Evolutionary conservation across 2,797 vertebrate species (phyloP), one percentile per base, ranked within the genome.

Genomic region (Eremophila alpestris): DNA sequence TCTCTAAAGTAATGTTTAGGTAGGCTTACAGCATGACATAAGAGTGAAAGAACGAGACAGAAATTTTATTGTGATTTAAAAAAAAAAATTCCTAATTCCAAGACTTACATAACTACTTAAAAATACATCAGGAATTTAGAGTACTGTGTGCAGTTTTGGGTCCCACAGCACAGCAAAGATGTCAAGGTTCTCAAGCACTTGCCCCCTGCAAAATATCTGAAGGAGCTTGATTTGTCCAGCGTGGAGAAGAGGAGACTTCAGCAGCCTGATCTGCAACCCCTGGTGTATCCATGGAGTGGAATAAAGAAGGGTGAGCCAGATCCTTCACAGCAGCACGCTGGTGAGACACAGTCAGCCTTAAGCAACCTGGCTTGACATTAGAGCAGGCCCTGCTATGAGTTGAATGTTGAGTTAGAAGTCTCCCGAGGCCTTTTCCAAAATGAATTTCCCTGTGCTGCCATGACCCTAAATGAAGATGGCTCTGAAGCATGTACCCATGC

Each of bases 181-280:
- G 7, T 41, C 46, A 58, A 73, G 15, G 14, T 54, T 24, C 38
- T 87, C 5, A 4, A 63, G 45, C 20, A 40, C 16, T 58, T 67
- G 10, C 4, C 27, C 8, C 19, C 2, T 23, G 13, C 2, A 64
- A 54, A 60, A 92, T 30, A 8, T 23, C 65, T 30, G 30, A 51
- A 16, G 38, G 38, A 86, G 11, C 8, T 74, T 0, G 0, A 5
- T 13, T 70, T 48, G 12, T n/a, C 12, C 30, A 5, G 26, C 4
- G 6, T 32, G 32, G 30, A 12, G 26, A 55, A 52, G 2, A 34
- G 3, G 26, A 15, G 52, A 10, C 9, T 87, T 52, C 34, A 45
- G 23, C 1, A 2, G 11, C 15, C n/a, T 30, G 56, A n/a, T 2
- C 40, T 65, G 43, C 24, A 81, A 45, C 8, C 18, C 8, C 4